Conservation (phyloP, 2,888 invertebrate genomes). For the Ischnura elegans region DNA sequence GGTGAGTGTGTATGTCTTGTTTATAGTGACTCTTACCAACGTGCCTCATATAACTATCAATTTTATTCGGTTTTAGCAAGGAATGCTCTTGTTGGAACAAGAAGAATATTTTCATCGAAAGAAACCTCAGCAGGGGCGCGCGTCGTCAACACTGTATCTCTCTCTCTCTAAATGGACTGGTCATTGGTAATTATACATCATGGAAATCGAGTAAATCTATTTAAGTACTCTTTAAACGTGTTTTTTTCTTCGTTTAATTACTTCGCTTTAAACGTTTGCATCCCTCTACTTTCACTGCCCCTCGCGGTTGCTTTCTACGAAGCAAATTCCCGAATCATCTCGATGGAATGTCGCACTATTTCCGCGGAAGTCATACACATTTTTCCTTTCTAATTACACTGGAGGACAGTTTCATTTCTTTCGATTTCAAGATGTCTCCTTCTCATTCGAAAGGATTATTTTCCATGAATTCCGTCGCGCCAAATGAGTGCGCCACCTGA, state of each 20-base stretch:
- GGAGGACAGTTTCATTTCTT: neutral
- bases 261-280: too few species aligned
- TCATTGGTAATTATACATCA: too few species aligned
- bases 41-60: too few species aligned
- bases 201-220: too few species aligned
- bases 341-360: neutral
- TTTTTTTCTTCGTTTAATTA: neutral
- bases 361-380: neutral
- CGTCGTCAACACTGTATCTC: neutral
- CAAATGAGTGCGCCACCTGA: too few species aligned
- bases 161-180: neutral
- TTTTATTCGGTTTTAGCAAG: too few species aligned
- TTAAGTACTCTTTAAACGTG: neutral
- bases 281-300: neutral
- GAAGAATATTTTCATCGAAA: too few species aligned
- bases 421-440: neutral
- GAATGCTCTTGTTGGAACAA: too few species aligned
- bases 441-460: neutral
- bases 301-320: neutral
- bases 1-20: too few species aligned
- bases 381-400: slow-evolving; percentile 1
- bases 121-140: too few species aligned
- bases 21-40: too few species aligned
- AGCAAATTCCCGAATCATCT: neutral
- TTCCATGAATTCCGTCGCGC: too few species aligned